phyloP scores from a whole-genome alignment of 2,113 vertebrate species.

The Cyprinus carpio region DNA sequence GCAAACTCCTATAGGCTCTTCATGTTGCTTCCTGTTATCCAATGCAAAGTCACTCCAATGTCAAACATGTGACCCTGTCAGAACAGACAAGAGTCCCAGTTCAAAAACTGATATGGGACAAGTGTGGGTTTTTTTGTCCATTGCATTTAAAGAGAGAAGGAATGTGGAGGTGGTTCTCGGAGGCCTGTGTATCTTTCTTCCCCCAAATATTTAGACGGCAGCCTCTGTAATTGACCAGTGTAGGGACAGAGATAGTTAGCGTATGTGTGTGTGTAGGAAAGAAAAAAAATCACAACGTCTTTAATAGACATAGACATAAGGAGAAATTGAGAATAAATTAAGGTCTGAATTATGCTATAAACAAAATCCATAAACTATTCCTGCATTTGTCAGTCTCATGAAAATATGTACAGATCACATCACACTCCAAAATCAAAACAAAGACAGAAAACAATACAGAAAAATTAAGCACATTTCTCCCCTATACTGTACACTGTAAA shows the following conservation, averaged over 20 bases:
- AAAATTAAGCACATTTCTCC: background rate
- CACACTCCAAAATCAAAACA: background rate
- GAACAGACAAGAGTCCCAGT: constrained; percentile 21
- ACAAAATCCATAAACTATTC: background rate
- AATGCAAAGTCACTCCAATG: constrained; percentile 23
- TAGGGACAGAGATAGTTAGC: constrained; percentile 15
- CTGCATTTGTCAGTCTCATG: background rate
- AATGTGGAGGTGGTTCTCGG: constrained; percentile 31
- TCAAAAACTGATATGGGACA: constrained; percentile 12
- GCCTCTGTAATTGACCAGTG: constrained; percentile 50
- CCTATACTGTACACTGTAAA: too few species aligned
- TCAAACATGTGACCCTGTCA: constrained; percentile 30
- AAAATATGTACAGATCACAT: background rate
- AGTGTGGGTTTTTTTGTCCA: background rate
- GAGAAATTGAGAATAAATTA: background rate
- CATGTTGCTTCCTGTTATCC: constrained; percentile 56
- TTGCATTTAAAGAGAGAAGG: constrained; percentile 33
- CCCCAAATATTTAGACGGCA: constrained; percentile 58
- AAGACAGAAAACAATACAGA: background rate
- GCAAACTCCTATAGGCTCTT: constrained; percentile 61
- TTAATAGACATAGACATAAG: background rate
- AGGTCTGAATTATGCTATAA: background rate
- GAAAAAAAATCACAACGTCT: background rate
- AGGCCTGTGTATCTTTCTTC: constrained; percentile 27
- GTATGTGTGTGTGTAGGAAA: background rate